Conservation (phyloP, 2,888 invertebrate species). For the Tillus elongatus region DNA sequence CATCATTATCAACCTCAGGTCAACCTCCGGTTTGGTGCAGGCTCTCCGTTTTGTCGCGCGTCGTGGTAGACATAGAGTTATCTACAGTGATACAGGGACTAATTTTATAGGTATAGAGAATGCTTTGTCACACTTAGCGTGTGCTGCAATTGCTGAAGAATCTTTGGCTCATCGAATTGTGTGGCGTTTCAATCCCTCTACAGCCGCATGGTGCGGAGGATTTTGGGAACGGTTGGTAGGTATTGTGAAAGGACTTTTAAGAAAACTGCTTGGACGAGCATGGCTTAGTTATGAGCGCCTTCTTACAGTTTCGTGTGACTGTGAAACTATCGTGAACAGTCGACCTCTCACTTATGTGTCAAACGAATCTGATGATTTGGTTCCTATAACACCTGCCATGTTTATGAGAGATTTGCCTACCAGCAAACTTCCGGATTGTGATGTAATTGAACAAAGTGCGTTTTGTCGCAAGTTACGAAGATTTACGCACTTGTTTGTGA, state of each 20-base stretch:
- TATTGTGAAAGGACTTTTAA: conserved; percentile 32
- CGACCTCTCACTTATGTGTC: conserved; percentile 23
- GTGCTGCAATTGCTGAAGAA: conserved; percentile 20
- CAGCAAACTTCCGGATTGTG: no score
- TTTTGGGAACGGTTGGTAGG: no score
- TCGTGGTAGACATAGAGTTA: conserved; percentile 28
- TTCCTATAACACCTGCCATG: no score
- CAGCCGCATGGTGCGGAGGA: no score
- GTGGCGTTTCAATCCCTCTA: conserved; percentile 35
- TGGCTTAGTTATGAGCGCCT: conserved; percentile 26
- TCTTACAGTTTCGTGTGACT: no score
- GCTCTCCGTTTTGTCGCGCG: conserved; percentile 30
- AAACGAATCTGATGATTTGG: no score
- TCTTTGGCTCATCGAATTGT: conserved; percentile 19
- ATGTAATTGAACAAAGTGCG: no score
- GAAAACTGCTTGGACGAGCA: conserved; percentile 31
- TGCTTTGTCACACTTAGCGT: conserved; percentile 26
- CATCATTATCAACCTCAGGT: conserved; percentile 23
- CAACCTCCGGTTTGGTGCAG: conserved; percentile 29
- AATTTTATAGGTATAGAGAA: no score
- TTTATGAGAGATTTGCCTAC: no score
- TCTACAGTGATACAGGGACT: conserved; percentile 31
- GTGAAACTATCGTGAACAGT: no score
- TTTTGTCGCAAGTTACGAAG: no score
- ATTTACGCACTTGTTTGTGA: no score